phyloP scores from a whole-genome alignment of 2,797 vertebrate genomes.

The Champsocephalus esox region DNA sequence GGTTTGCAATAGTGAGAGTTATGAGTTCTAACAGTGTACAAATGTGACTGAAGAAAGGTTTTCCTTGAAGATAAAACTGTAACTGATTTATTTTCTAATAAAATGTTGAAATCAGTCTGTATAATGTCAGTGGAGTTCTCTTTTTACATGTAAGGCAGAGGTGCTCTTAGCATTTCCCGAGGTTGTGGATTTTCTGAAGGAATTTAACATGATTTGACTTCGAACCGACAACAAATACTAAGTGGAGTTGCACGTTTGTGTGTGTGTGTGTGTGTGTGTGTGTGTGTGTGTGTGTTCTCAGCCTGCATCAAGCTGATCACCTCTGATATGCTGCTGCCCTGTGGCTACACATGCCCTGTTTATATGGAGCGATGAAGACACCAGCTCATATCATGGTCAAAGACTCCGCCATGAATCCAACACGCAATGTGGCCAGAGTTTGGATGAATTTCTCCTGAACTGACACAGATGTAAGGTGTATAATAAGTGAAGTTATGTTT shows the following conservation, averaged over 20 bases:
- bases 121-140: background rate
- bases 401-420: slow-evolving; percentile 18
- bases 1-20: slow-evolving; percentile 5
- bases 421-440: background rate
- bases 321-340: slow-evolving; percentile 76
- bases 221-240: slow-evolving; percentile 30
- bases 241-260: slow-evolving; percentile 28
- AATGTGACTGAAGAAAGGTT: too few relatives aligned
- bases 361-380: slow-evolving; percentile 65
- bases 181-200: slow-evolving; percentile 20
- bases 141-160: background rate
- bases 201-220: slow-evolving; percentile 43
- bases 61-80: background rate
- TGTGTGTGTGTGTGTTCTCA: slow-evolving; percentile 50
- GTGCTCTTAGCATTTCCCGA: slow-evolving; percentile 8
- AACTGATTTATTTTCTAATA: background rate
- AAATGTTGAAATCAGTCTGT: background rate
- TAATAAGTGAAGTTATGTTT: background rate
- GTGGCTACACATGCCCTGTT: slow-evolving; percentile 71
- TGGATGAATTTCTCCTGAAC: slow-evolving; percentile 9
- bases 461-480: background rate
- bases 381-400: slow-evolving; percentile 54
- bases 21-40: background rate
- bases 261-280: slow-evolving; percentile 33
- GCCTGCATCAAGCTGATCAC: slow-evolving; percentile 70